Base-by-base conservation (phyloP, 2,797 vertebrate species). In the Crax fasciolata region DNA sequence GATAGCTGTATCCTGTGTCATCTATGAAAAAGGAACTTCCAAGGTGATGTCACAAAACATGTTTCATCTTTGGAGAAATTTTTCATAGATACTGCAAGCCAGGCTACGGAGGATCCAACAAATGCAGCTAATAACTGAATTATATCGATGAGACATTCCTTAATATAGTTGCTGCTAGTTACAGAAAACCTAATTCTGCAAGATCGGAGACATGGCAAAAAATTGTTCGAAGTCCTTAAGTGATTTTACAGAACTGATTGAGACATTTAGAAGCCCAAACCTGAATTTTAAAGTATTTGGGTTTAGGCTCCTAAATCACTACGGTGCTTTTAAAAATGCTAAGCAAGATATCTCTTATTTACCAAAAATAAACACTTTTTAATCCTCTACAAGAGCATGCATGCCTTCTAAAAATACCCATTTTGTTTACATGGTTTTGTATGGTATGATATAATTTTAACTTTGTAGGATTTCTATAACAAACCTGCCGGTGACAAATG, bases 361-460 rank as follows among this genome's bases (percentile, higher is more conserved):
- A 93, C 94, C 94, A 95, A 92, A 95, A 95, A 76, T 17, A 86
- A 82, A 91, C 59, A 90, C 84, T 96, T 95, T 89, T 49, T 88
- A 95, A 86, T 90, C 77, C 35, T 94, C 90, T 96, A 70, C 48
- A 79, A 93, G 46, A 95, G 48, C 86, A 89, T 93, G 89, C 78
- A 95, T 87, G 67, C 94, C 80, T 96, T 94, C 63, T 44, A 81
- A 84, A 87, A 84, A 57, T 94, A 87, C 61, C 76, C 52, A 51
- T 97, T 88, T 96, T 93, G 90, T 97, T 97, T 97, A 98, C 95
- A 96, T 75, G 86, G 52, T 96, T 96, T 97, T 94, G 54, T 97
- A 96, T 83, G 68, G 55, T 97, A 65, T 95, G 90, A 87, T 94
- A 93, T 93, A 85, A 93, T 79, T 88, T 88, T 87, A 96, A 91